Evolutionary conservation across 2,113 vertebrate species (phyloP), one percentile per base, ranked within the genome.

Genomic region (Cottus gobio): DNA sequence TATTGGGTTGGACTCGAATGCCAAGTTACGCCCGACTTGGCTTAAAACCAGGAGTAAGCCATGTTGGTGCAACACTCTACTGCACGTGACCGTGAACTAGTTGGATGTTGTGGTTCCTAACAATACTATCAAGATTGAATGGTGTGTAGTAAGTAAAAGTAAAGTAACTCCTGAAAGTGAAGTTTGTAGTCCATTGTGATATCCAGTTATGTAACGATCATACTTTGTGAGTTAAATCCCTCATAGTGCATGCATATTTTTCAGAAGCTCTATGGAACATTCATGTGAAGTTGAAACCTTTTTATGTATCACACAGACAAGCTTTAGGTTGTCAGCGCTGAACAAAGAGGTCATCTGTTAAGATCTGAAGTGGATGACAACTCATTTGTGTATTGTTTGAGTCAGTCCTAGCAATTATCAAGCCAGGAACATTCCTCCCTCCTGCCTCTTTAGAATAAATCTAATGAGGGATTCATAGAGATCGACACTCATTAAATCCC

Each of bases 321-420:
- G 60, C 26, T 75, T 65, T 31, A 50, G 68, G 75, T 36, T 73
- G 34, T 76, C 75, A 56, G 48, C 0, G 37, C 34, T 39, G 64
- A 75, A 64, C 80, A 81, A 80, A 80, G 71, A 83, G 39, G 37
- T 87, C 36, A 71, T 86, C 44, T 71, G 34, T 75, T 57, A 50
- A 46, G 65, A 63, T 57, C n/a, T 79, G 60, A 76, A 77, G 79
- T 63, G 42, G 70, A 84, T 77, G 66, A 84, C 79, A 62, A 46
- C 57, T 80, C 65, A 64, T 82, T 90, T 89, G 30, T 82, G 39
- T 34, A 62, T 83, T 85, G 62, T 84, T 84, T 83, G 69, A 74
- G 71, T 87, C 69, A 64, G 82, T 86, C 75, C 30, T 16, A 31
- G 57, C 52, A 62, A 76, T 82, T 75, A 84, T 34, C 66, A 36